A percentile compares a stretch with the other conserved stretches of the same genome.
Conservation (phyloP, 37 sponge, comb jelly and placozoan genomes). For the Crambe crambe region DNA sequence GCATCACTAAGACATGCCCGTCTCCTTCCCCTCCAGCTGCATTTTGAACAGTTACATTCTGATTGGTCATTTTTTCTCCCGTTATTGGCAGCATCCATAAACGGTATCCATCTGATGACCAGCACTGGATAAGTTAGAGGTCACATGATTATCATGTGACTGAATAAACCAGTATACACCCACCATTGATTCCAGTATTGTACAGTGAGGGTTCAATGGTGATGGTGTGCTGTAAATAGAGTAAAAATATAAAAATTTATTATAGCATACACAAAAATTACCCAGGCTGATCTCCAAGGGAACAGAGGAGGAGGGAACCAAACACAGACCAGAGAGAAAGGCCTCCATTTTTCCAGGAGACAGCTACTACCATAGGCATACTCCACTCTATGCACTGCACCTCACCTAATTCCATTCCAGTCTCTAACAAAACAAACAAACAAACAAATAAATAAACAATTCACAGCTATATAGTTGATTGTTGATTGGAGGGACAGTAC, state of each 20-base stretch:
- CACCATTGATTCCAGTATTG: conserved; percentile 37
- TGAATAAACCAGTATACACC: background rate
- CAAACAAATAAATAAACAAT: too few species aligned
- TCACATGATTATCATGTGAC: conserved; percentile 63
- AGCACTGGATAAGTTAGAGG: conserved; percentile 46
- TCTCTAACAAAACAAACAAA: too few species aligned
- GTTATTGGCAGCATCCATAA: conserved; percentile 68
- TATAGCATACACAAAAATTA: conserved; percentile 11
- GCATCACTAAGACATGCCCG: conserved; percentile 49
- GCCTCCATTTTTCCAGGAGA: conserved; percentile 80
- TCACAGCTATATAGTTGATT: too few species aligned
- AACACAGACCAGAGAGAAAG: conserved; percentile 82
- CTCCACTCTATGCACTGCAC: conserved; percentile 78
- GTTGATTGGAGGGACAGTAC: conserved; percentile 5
- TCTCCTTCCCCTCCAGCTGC: background rate
- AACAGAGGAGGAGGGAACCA: conserved; percentile 79
- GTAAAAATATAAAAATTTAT: background rate
- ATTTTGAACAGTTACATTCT: background rate
- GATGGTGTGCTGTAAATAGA: conserved; percentile 43
- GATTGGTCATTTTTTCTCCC: background rate
- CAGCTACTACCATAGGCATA: conserved; percentile 60
- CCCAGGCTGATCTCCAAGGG: conserved; percentile 77
- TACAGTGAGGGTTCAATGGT: conserved; percentile 59
- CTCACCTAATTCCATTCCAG: conserved; percentile 50
- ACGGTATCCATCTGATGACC: conserved; percentile 71